Evolutionary conservation across 2,113 vertebrate species (phyloP), one percentile per base, ranked within the genome.

Genomic region (Petromus typicus): DNA sequence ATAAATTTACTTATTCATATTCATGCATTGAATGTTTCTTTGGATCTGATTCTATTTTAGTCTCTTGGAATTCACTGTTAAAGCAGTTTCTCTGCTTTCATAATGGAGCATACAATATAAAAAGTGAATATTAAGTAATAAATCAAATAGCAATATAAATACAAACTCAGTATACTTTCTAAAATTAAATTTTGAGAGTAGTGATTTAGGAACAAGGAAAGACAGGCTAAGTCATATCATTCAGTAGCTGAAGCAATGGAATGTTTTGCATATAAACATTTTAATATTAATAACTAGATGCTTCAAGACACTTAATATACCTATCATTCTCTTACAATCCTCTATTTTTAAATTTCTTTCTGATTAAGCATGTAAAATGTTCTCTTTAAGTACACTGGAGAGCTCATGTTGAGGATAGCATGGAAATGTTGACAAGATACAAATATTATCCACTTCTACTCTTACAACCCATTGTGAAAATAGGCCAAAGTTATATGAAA

Each of bases 111-210:
- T 3, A 11, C 7, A 56, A 18, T 32, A 85, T 57, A 92, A 1
- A n/a, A 73, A 73, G 89, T 25, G 2, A 32, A 59, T 48, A 45
- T 82, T 91, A 89, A 90, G 54, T 8, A 75, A 79, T 73, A 90
- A 86, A 92, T 54, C 40, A 66, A 92, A 57, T 57, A 69, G 30
- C 1, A 66, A 84, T 59, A 27, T 45, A 94, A 92, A 27, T 86
- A 64, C 25, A 92, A 69, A 56, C 37, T 18, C 48, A 89, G 34
- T 43, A n/a, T 85, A 10, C 61, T 4, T 27, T 91, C 34, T 88
- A 81, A 84, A 87, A 88, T 48, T 78, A 86, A 86, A 82, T 61
- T 85, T 95, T 82, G 71, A 73, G 7, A 22, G 59, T 82, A 71
- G 1, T 81, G 37, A 51, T 48, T 81, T 69, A 71, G 12, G 8